Conservation (phyloP, 2,888 invertebrate genomes). For the Ophion obscuratus region DNA sequence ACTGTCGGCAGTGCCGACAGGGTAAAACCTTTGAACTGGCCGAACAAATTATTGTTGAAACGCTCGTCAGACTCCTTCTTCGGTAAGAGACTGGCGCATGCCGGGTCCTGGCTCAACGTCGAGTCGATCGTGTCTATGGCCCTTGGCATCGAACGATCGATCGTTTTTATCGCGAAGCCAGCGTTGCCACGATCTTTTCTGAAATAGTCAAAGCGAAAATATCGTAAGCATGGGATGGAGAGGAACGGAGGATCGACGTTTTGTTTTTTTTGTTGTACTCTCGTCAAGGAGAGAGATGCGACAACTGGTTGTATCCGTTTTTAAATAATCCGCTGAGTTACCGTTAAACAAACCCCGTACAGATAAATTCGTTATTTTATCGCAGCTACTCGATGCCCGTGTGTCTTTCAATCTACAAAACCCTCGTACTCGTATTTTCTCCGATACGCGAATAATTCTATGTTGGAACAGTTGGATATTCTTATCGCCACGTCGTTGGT, state of each 20-base stretch:
- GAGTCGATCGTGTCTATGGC: slow-evolving; percentile 82
- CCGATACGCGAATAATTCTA: too few relatives aligned
- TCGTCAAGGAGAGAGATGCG: slow-evolving; percentile 7
- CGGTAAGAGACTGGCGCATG: slow-evolving; percentile 81
- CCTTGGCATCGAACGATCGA: slow-evolving; percentile 79
- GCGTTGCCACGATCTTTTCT: slow-evolving; percentile 70
- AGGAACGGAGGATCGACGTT: slow-evolving; percentile 22
- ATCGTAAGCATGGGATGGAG: slow-evolving; percentile 73
- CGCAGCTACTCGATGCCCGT: too few relatives aligned
- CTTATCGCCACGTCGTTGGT: not conserved
- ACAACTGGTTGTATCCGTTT: not conserved
- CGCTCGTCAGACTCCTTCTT: slow-evolving; percentile 81
- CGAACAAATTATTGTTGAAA: slow-evolving; percentile 89
- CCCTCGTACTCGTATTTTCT: too few relatives aligned
- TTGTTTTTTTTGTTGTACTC: slow-evolving; percentile 27
- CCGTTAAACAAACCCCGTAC: too few relatives aligned
- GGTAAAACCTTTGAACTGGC: slow-evolving; percentile 94
- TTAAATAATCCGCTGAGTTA: not conserved
- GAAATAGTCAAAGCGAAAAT: slow-evolving; percentile 66
- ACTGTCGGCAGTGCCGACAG: slow-evolving; percentile 88
- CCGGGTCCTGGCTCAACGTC: slow-evolving; percentile 81
- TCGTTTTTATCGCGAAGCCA: slow-evolving; percentile 80
- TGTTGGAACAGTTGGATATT: too few relatives aligned
- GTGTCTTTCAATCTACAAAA: too few relatives aligned
- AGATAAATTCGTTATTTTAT: too few relatives aligned